Conservation (phyloP, 2,113 vertebrate species). For the Acrocephalus kingi region DNA sequence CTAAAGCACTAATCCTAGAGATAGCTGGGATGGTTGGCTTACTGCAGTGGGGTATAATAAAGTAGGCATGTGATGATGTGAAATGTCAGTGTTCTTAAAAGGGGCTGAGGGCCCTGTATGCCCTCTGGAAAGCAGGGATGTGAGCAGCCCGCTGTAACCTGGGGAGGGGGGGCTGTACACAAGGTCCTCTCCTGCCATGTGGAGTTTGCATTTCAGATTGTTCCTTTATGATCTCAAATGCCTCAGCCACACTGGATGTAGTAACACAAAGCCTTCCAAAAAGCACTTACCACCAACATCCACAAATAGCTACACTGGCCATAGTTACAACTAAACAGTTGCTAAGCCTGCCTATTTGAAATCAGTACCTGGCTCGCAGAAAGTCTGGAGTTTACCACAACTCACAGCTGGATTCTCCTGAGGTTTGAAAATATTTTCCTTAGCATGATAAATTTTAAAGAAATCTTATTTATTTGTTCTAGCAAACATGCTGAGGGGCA, state of each 20-base stretch:
- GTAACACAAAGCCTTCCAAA: neutral
- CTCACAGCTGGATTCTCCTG: neutral
- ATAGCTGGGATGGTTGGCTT: neutral
- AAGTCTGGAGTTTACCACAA: neutral
- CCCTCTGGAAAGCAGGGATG: neutral
- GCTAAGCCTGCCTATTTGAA: neutral
- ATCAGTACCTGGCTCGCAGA: neutral
- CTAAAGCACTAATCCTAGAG: neutral
- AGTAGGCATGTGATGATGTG: neutral
- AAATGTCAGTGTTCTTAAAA: neutral
- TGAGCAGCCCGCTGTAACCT: neutral
- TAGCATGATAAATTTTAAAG: neutral
- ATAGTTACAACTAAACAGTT: neutral
- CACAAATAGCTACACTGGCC: neutral
- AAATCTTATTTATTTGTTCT: neutral
- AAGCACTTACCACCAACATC: neutral
- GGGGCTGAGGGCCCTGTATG: fast-evolving
- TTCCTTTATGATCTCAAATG: neutral
- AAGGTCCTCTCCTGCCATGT: neutral
- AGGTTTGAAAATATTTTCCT: neutral
- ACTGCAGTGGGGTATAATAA: neutral
- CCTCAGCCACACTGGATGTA: neutral
- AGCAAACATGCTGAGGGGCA: neutral
- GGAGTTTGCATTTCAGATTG: neutral
- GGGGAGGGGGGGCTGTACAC: neutral